phyloP scores from a whole-genome alignment of 1,140 invertebrate genomes.

The Pseudomyrmex sp. region DNA sequence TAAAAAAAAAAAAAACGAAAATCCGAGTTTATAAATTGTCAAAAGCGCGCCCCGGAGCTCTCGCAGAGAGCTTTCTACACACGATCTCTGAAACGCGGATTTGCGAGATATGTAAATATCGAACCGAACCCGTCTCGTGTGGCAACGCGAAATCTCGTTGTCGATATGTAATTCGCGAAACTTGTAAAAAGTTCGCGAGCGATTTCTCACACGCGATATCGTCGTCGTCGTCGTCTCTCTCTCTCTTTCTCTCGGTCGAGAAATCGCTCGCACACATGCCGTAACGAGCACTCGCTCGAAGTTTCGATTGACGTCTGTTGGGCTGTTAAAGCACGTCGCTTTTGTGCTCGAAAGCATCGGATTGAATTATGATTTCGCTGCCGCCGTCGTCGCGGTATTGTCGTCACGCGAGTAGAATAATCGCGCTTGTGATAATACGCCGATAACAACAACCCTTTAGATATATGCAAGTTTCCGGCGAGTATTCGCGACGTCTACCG shows the following conservation, averaged over 20 bases:
- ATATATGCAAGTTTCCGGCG: conserved; percentile 5
- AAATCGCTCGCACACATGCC: conserved; percentile 16
- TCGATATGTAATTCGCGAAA: not conserved
- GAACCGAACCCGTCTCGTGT: conserved; percentile 8
- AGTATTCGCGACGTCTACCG: not conserved
- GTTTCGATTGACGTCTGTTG: not conserved
- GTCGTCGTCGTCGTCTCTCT: not conserved
- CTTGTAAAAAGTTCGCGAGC: not conserved
- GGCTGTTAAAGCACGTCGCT: not conserved
- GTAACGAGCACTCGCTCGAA: conserved; percentile 13
- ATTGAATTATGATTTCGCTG: conserved; percentile 38
- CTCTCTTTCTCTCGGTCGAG: not conserved
- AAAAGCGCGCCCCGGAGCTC: no score
- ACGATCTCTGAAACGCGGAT: no score
- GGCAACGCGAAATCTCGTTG: not conserved
- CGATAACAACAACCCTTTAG: conserved; percentile 2
- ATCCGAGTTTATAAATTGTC: no score
- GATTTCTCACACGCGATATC: not conserved
- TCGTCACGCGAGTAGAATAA: conserved; percentile 41
- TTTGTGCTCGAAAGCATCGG: conserved; percentile 27
- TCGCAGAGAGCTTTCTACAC: no score
- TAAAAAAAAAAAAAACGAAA: no score
- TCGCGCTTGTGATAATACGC: not conserved
- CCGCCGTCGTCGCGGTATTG: conserved; percentile 13
- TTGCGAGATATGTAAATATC: not conserved